Conservation (phyloP, 2,113 vertebrate genomes). For the Carlito syrichta region DNA sequence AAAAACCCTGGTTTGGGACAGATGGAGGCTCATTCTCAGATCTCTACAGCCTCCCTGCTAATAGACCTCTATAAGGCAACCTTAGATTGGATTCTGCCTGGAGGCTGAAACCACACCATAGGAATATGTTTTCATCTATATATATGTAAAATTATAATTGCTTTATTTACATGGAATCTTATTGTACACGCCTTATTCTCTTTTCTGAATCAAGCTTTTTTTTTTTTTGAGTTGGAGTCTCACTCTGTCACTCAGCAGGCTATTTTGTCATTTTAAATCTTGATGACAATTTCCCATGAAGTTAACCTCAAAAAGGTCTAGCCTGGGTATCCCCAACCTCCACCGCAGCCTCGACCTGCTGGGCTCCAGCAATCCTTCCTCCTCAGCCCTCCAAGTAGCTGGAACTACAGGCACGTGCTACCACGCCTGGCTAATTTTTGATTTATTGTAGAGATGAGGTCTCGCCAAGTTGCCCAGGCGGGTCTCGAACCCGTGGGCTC, state of each 20-base stretch:
- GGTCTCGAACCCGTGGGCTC: too few species aligned
- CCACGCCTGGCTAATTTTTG: too few species aligned
- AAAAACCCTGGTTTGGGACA: background rate
- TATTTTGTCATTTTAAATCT: conserved; percentile 42
- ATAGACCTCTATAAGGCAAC: background rate
- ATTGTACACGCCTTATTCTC: background rate
- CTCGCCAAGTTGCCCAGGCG: too few species aligned
- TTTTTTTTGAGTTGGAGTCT: too few species aligned
- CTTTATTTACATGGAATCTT: background rate
- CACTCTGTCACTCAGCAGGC: too few species aligned
- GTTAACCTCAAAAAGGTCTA: background rate
- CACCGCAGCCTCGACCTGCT: too few species aligned
- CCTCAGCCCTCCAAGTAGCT: too few species aligned
- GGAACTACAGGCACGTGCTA: too few species aligned
- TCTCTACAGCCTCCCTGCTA: background rate
- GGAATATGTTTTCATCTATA: background rate
- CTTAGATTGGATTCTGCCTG: background rate
- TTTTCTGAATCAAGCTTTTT: too few species aligned
- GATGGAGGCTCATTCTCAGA: background rate
- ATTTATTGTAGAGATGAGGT: too few species aligned
- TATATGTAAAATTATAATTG: background rate
- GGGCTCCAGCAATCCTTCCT: too few species aligned
- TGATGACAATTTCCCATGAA: background rate
- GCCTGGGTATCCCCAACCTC: background rate
- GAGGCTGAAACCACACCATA: background rate